Percentiles rank a stretch among this genome's conserved stretches.
Evolutionary conservation across 2,797 vertebrate genomes (phyloP).

Genomic region (Leucoraja ocellata): DNA sequence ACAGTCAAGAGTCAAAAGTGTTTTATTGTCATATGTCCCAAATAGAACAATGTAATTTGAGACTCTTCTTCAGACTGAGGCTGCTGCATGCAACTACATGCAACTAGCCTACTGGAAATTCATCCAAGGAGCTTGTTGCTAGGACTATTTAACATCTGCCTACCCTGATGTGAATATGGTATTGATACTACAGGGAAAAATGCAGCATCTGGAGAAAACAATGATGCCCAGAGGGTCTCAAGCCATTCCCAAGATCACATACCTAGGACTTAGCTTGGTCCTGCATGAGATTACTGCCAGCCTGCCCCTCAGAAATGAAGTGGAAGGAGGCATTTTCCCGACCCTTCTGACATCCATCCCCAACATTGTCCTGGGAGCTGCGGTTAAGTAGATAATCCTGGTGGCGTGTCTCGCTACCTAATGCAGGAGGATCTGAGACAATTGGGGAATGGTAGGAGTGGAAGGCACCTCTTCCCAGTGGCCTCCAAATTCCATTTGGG

Average conservation of each 20-base stretch:
- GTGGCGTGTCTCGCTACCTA: background rate
- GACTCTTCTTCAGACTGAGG: too few species aligned
- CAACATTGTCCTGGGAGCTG: background rate
- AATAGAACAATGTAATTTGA: too few species aligned
- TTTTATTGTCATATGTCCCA: too few species aligned
- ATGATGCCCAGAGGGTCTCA: background rate
- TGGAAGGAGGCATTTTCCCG: too few species aligned
- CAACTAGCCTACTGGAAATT: too few species aligned
- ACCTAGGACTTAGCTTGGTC: background rate
- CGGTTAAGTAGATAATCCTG: background rate
- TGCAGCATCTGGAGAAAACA: background rate
- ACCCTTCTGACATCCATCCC: too few species aligned
- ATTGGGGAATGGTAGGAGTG: background rate
- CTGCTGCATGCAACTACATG: too few species aligned
- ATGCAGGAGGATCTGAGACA: too few species aligned
- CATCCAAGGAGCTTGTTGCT: too few species aligned
- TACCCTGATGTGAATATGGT: background rate
- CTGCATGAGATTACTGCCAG: background rate
- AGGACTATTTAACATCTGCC: background rate
- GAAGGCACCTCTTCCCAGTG: background rate
- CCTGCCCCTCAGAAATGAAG: too few species aligned
- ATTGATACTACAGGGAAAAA: background rate
- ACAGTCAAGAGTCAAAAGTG: too few species aligned
- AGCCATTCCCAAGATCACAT: background rate
- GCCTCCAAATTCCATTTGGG: background rate